phyloP scores from a whole-genome alignment of 2,888 invertebrate species.

The Lagria hirta region DNA sequence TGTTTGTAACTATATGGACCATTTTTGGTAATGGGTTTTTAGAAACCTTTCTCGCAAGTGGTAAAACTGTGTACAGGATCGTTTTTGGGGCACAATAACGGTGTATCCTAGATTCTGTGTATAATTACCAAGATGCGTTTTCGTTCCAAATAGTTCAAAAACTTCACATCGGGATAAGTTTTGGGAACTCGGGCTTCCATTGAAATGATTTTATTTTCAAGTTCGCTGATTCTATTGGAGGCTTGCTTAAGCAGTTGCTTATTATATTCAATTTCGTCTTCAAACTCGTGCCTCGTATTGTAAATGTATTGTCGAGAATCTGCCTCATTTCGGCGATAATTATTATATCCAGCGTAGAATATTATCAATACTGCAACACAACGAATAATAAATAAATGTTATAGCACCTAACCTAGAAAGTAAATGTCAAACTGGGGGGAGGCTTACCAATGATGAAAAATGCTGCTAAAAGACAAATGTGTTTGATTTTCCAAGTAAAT shows the following conservation, averaged over 20 bases:
- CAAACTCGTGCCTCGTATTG: constrained; percentile 8
- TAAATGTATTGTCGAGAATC: constrained; percentile 3
- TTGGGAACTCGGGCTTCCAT: constrained; percentile 76
- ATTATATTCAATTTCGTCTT: constrained; percentile 37
- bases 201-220: constrained; percentile 72
- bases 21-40: too few species aligned
- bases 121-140: constrained; percentile 82
- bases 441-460: constrained; percentile 33
- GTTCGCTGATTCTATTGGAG: constrained; percentile 62
- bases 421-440: constrained; percentile 1
- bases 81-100: too few species aligned
- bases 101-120: background rate
- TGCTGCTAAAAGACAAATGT: constrained; percentile 30
- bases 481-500: constrained; percentile 37
- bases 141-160: constrained; percentile 86
- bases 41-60: too few species aligned
- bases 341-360: constrained; percentile 6
- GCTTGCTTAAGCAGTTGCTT: constrained; percentile 59
- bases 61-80: constrained; percentile 1
- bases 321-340: background rate
- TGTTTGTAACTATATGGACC: too few species aligned
- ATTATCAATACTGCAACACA: constrained; percentile 13
- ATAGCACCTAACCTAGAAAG: constrained; percentile 36
- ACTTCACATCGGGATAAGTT: constrained; percentile 87
- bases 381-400: too few species aligned